Evolutionary conservation across 2,888 invertebrate species (phyloP).

Genomic region (Pyrocoelia pectoralis): DNA sequence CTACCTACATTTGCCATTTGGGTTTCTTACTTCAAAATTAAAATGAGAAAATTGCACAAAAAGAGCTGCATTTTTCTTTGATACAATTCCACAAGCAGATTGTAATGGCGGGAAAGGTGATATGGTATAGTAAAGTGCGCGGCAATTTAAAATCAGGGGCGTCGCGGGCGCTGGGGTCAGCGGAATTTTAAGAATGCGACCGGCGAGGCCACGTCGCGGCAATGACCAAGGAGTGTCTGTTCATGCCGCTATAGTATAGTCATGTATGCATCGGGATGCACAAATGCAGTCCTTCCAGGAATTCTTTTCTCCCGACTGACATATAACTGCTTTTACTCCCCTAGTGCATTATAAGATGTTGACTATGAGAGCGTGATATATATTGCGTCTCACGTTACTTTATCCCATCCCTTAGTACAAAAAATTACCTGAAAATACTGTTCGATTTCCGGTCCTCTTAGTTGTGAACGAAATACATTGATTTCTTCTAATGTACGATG

Average conservation of each 20-base stretch:
- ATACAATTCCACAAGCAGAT: constrained; percentile 33
- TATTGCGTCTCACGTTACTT: constrained; percentile 6
- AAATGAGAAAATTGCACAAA: constrained; percentile 22
- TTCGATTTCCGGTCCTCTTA: constrained; percentile 2
- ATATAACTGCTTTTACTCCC: constrained; percentile 1
- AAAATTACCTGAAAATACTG: constrained; percentile 9
- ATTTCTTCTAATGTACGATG: background rate
- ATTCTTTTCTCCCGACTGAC: constrained; percentile 39
- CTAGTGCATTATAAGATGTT: constrained; percentile 13
- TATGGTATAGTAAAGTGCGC: constrained; percentile 46
- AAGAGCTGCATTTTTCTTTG: constrained; percentile 32
- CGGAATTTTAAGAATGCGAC: constrained; percentile 49
- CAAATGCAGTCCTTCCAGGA: constrained; percentile 50
- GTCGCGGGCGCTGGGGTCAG: constrained; percentile 35
- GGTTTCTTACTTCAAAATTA: too few species aligned
- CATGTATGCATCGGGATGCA: constrained; percentile 46
- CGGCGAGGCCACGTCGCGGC: constrained; percentile 51
- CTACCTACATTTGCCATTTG: too few species aligned
- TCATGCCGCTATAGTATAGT: constrained; percentile 34
- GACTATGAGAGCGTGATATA: constrained; percentile 4
- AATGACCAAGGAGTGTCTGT: constrained; percentile 55
- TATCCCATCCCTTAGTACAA: background rate
- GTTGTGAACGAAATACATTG: background rate
- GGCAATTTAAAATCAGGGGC: constrained; percentile 39
- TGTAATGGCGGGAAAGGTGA: constrained; percentile 45